Evolutionary conservation across 2,797 vertebrate genomes (phyloP).

Genomic region (Falco biarmicus): DNA sequence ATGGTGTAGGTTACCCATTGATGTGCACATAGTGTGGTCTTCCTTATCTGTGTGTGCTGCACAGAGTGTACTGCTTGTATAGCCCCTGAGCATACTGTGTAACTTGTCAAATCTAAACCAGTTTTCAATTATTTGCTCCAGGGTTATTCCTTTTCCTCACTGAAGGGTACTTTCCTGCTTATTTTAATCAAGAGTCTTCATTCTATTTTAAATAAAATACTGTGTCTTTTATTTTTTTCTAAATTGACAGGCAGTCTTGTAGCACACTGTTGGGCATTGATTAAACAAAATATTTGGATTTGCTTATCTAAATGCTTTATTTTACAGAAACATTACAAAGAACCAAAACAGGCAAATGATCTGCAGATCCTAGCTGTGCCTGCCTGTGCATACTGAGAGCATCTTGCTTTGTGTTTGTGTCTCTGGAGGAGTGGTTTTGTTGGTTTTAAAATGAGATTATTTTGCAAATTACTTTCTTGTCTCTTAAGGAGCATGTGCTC

Average conservation of each 20-base stretch:
- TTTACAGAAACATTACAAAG: neutral
- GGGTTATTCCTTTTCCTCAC: slow-evolving; percentile 17
- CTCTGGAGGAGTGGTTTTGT: neutral
- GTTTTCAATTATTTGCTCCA: neutral
- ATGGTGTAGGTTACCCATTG: neutral
- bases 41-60: neutral
- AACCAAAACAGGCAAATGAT: neutral
- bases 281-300: slow-evolving; percentile 17
- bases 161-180: neutral
- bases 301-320: neutral
- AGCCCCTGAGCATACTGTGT: neutral
- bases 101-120: neutral
- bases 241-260: neutral
- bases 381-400: neutral
- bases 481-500: neutral
- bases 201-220: neutral
- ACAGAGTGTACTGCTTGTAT: neutral
- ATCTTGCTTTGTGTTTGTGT: neutral
- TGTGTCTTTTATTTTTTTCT: neutral
- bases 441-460: neutral
- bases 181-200: neutral
- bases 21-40: neutral
- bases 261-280: neutral
- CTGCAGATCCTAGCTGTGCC: neutral
- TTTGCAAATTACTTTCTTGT: neutral